These are phyloP conservation scores for Drosophila acutilabella DNA, from an alignment of 2,888 invertebrate genomes.

Conservation along the genomic window DNA sequence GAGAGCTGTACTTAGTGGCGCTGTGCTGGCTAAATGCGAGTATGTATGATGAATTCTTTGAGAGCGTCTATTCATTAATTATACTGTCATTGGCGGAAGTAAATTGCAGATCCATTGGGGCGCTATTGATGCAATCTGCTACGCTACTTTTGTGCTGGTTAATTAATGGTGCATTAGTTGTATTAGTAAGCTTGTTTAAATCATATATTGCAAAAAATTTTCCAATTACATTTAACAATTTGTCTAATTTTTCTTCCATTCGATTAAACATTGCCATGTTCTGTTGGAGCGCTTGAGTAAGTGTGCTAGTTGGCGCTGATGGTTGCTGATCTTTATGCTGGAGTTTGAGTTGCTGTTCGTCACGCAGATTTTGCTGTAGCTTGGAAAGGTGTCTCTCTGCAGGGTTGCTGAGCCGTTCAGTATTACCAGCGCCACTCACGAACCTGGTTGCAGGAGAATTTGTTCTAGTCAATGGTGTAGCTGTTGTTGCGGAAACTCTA, in stretches of 20 bases:
- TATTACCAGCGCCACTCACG: not conserved
- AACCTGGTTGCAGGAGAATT: not conserved
- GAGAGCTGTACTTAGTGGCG: not conserved
- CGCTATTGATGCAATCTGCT: no score
- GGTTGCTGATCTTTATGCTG: not conserved
- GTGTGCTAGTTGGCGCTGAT: not conserved
- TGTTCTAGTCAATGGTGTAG: not conserved
- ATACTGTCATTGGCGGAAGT: no score
- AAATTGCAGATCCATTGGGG: no score
- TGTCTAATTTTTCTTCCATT: slow-evolving; percentile 3
- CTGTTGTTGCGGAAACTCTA: not conserved
- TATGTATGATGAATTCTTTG: not conserved
- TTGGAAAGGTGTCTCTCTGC: not conserved
- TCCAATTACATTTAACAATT: not conserved
- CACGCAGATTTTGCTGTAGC: not conserved
- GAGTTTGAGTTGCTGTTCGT: not conserved
- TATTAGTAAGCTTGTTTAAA: not conserved
- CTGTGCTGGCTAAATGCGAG: not conserved
- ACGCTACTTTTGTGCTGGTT: not conserved
- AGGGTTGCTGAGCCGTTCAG: not conserved
- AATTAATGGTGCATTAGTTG: not conserved
- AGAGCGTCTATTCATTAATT: no score
- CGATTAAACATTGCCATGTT: slow-evolving; percentile 9
- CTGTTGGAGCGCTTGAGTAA: not conserved
- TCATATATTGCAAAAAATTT: not conserved